Base-by-base conservation (phyloP, 2,113 vertebrate genomes). In the Nothocercus nigrocapillus region DNA sequence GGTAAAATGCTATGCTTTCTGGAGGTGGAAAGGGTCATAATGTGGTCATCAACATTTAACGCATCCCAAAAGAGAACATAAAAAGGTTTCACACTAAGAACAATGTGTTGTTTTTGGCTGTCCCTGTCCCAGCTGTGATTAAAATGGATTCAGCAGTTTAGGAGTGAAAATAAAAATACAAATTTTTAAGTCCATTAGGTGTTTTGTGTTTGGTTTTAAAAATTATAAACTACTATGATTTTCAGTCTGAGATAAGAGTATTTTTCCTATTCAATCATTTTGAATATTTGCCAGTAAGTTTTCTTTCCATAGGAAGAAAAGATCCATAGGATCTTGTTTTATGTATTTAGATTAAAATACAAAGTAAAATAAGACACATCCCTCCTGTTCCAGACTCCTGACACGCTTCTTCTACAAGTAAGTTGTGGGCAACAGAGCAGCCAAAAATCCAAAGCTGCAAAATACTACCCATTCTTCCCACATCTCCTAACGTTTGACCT, bases 61-160 rank as follows among this genome's bases (percentile, higher is more conserved):
- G 67, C 32, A 94, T 95, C 94, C 82, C 87, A 94, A 62, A 95
- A 95, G 82, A 94, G 89, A 70, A 92, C 32, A 88, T 91, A 75
- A 88, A 93, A 95, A 91, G 45, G 72, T 94, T 77, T 95, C 82
- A 81, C 7, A 9, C 78, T 79, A 82, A 67, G 92, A 94, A 56
- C 56, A 72, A 76, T 82, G 20, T 96, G 89, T 93, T 97, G 51
- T 89, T 92, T 51, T 96, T 96, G 96, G 95, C 95, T 95, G 76
- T 75, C 69, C 76, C 53, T 93, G 66, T 91, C 82, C 66, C 73
- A 90, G 66, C 88, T 95, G 88, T 27, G 17, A 94, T 1, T 96
- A 80, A 95, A 94, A 90, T 62, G 36, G 58, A 94, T 90, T 94
- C 92, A 92, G 62, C 44, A 68, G 90, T 94, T 91, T 79, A 88